Evolutionary conservation across 2,113 vertebrate genomes (phyloP).

Genomic region (Potamarius usumacintae): DNA sequence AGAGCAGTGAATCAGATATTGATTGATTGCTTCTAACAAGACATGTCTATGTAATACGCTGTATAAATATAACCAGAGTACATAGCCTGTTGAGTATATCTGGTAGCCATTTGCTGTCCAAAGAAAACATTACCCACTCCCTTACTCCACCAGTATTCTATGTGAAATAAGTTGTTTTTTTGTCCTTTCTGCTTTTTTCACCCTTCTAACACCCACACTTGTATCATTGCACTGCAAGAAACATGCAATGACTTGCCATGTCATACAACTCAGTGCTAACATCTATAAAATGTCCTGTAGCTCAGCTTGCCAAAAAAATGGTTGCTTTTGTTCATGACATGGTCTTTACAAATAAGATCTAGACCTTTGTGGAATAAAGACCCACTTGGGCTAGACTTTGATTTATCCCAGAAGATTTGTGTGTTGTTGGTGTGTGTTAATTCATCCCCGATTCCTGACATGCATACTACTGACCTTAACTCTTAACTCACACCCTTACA

Average conservation of each 20-base stretch:
- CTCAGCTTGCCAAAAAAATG: slow-evolving; percentile 22
- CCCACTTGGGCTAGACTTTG: not conserved
- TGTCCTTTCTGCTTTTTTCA: slow-evolving; percentile 18
- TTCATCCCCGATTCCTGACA: not conserved
- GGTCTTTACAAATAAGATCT: slow-evolving; percentile 3
- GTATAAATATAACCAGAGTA: slow-evolving; percentile 31
- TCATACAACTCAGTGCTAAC: slow-evolving; percentile 3
- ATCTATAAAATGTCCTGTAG: slow-evolving; percentile 29
- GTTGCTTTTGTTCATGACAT: not conserved
- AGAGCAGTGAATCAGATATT: not conserved
- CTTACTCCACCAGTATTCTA: slow-evolving; percentile 34
- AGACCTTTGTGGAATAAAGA: slow-evolving; percentile 11
- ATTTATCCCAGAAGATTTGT: slow-evolving; percentile 19
- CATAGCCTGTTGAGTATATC: slow-evolving; percentile 47
- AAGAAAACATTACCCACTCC: slow-evolving; percentile 47
- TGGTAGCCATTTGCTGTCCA: slow-evolving; percentile 24
- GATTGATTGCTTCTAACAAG: slow-evolving; percentile 39
- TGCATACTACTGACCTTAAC: slow-evolving; percentile 12
- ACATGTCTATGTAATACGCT: slow-evolving; percentile 21
- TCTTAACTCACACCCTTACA: not conserved
- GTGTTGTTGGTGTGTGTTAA: slow-evolving; percentile 10
- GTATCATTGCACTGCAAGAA: not conserved
- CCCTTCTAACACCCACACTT: not conserved
- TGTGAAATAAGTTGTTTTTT: not conserved
- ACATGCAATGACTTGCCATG: not conserved